Conservation (phyloP, 2,113 vertebrate genomes). For the Acrocephalus kingi region DNA sequence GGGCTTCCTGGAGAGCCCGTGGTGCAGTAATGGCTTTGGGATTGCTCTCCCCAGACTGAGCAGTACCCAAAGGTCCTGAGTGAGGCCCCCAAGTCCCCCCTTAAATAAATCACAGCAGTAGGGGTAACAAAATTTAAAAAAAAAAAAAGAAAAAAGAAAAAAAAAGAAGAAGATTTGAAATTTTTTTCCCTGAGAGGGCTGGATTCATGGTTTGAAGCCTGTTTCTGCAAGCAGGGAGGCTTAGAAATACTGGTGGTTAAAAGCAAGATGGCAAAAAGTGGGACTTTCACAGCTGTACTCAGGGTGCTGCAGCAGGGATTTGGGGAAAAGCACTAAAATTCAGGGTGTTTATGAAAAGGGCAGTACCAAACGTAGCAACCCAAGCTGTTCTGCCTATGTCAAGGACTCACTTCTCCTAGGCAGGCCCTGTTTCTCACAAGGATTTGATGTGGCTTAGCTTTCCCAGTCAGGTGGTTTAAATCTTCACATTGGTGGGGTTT, state of each 20-base stretch:
- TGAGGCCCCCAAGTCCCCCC: neutral
- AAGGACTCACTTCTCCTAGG: neutral
- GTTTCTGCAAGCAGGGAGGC: neutral
- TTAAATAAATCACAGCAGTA: neutral
- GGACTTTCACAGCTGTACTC: neutral
- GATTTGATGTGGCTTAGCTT: neutral
- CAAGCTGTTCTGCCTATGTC: neutral
- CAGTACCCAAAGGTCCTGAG: neutral
- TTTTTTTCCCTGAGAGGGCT: neutral
- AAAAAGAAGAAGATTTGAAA: neutral
- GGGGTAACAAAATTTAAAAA: neutral
- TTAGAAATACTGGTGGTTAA: neutral
- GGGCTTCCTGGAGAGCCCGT: neutral
- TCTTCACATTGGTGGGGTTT: neutral
- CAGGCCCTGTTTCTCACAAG: neutral
- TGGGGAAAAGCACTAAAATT: neutral
- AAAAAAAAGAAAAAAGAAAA: too few relatives aligned
- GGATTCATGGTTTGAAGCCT: neutral
- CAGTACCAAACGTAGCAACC: neutral
- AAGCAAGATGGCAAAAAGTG: neutral
- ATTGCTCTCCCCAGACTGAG: neutral
- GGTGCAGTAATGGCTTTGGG: neutral
- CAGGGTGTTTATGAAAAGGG: neutral
- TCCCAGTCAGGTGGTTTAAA: neutral
- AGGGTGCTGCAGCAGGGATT: accelerated